Evolutionary conservation across 2,888 invertebrate species (phyloP).

Genomic region (Trichopria drosophilae): DNA sequence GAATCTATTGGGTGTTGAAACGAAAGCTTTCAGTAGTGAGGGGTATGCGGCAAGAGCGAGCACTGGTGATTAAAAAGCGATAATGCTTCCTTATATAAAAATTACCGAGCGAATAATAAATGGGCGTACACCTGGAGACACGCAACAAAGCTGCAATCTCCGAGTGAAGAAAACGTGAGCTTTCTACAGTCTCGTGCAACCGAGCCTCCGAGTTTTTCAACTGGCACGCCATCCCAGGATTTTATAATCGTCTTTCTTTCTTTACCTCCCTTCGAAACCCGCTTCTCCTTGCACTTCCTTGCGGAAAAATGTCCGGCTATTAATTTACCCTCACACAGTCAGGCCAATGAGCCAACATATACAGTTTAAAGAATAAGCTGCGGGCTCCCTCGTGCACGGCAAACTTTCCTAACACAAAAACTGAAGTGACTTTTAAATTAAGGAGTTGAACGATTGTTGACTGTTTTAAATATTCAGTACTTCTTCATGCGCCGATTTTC

Average conservation of each 20-base stretch:
- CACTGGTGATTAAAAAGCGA: conserved; percentile 44
- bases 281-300: conserved; percentile 24
- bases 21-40: no score
- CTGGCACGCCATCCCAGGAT: conserved; percentile 45
- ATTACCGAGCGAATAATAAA: conserved; percentile 47
- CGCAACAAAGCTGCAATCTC: conserved; percentile 50
- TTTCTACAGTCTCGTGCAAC: conserved; percentile 43
- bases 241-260: conserved; percentile 47
- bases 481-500: no score
- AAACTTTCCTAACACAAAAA: no score
- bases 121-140: conserved; percentile 47
- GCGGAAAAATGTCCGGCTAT: conserved; percentile 47
- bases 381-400: no score
- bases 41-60: conserved; percentile 21
- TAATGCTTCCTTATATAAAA: conserved; percentile 45
- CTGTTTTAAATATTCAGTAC: no score
- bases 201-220: conserved; percentile 39
- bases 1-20: no score
- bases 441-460: no score
- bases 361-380: no score
- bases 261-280: conserved; percentile 13
- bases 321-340: conserved; percentile 44
- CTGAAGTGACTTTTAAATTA: no score
- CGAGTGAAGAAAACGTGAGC: conserved; percentile 41
- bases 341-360: no score